Base-by-base conservation (phyloP, 2,113 vertebrate genomes). In the Myotis yumanensis region DNA sequence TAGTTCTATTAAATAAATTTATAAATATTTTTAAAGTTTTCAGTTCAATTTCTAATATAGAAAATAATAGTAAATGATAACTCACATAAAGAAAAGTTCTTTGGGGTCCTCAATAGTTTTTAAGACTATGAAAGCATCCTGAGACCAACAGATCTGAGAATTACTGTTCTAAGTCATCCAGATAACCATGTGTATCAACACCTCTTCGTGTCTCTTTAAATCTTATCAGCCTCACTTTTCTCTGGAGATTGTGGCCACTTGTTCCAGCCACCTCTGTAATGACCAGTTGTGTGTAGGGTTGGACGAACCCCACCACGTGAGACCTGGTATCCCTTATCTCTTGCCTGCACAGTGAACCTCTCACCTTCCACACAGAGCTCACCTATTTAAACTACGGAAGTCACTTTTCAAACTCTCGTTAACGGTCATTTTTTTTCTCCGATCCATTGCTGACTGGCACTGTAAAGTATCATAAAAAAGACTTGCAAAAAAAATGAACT, bases 71-170 rank as follows among this genome's bases (percentile, higher is more conserved):
- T 73, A 82, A 28, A 81, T 75, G 51, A 66, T n/a, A 80, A 69
- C 1, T 12, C 43, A 80, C 32, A 87, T 54, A 85, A 81, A 89
- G 30, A 62, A 81, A 81, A 40, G 22, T 2, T 69, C 28, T 52
- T 51, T 66, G 51, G 40, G 59, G 15, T 71, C 35, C 51, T 76
- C 71, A 81, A 37, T 80, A 91, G 32, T 14, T 93, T 52, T 80
- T 46, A 91, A 86, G 43, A 91, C 17, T 85, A 23, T 66, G 25
- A 95, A 81, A 43, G 35, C n/a, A 93, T 81, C n/a, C n/a, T 57
- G 28, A 85, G 12, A 85, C 40, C 30, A 30, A 71, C 35, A 87
- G 62, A 7, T 20, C 30, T 86, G 72, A 79, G 52, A 87, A 85
- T 11, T 62, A 37, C 4, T 93, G 1, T 46, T 90, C 23, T 91